Percentiles rank a stretch among this genome's conserved stretches.
Evolutionary conservation across 2,113 vertebrate species (phyloP).

Genomic region (Chitala chitala): DNA sequence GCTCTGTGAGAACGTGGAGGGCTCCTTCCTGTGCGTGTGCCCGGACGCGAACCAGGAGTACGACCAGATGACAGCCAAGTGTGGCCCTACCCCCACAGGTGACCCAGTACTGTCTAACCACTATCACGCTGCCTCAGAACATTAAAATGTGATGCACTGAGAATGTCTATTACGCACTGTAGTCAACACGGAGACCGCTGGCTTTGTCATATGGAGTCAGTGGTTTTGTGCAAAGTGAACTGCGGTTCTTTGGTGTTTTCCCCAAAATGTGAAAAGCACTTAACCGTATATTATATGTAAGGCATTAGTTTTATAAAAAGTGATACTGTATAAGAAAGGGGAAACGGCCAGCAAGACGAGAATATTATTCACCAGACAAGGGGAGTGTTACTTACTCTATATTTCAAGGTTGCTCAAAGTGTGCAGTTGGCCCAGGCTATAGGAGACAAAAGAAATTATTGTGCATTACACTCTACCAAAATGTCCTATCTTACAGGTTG

Average conservation of each 20-base stretch:
- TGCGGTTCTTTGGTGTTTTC: too few species aligned
- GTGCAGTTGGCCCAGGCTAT: background rate
- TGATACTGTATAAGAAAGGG: background rate
- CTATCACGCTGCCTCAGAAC: too few species aligned
- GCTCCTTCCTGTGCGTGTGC: slow-evolving; percentile 84
- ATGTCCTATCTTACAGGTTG: background rate
- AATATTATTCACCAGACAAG: background rate
- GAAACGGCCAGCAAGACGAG: background rate
- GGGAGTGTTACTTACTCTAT: background rate
- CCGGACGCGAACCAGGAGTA: slow-evolving; percentile 78
- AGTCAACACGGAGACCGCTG: too few species aligned
- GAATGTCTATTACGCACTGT: background rate
- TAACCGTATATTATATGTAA: background rate
- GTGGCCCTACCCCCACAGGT: slow-evolving; percentile 73
- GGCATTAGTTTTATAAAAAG: too few species aligned
- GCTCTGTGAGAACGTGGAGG: slow-evolving; percentile 83
- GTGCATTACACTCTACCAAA: background rate
- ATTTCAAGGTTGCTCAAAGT: slow-evolving; percentile 4
- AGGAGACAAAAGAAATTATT: background rate
- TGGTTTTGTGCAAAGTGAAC: too few species aligned
- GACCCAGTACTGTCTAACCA: slow-evolving; percentile 22
- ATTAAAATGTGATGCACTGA: background rate
- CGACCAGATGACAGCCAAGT: slow-evolving; percentile 80
- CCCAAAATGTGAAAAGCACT: background rate
- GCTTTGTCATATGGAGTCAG: too few species aligned